Conservation (phyloP, 2,113 vertebrate genomes). For the Corythaixoides concolor region DNA sequence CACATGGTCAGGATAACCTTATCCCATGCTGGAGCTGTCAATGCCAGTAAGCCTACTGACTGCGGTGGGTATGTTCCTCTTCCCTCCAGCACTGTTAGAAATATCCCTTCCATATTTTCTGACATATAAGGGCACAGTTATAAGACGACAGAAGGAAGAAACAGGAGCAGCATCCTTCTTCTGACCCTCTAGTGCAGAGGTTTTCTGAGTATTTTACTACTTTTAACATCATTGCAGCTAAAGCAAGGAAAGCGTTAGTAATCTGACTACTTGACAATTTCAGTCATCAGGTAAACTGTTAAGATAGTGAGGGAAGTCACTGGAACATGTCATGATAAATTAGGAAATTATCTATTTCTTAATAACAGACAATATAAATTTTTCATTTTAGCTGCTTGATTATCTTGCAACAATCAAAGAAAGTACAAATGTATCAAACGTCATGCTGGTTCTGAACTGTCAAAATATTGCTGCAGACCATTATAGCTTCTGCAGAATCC, state of each 20-base stretch:
- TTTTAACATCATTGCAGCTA: not conserved
- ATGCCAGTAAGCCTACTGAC: not conserved
- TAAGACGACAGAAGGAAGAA: not conserved
- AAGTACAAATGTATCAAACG: conserved; percentile 5
- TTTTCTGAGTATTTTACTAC: not conserved
- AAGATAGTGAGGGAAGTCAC: not conserved
- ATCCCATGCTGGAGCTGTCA: not conserved
- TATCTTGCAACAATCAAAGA: not conserved
- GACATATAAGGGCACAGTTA: not conserved
- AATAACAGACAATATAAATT: not conserved
- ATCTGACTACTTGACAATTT: not conserved
- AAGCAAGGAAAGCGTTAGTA: not conserved
- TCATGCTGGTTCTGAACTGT: conserved; percentile 19
- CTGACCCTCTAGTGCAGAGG: not conserved
- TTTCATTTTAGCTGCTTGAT: not conserved
- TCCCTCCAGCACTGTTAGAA: not conserved
- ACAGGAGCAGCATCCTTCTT: not conserved
- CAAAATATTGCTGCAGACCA: conserved; percentile 34
- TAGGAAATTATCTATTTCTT: not conserved
- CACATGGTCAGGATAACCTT: not conserved
- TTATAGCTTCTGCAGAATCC: not conserved
- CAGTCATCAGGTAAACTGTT: not conserved
- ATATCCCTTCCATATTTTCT: not conserved
- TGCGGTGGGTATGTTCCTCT: not conserved
- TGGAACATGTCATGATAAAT: not conserved